Conservation (phyloP, 2,888 invertebrate species). For the Drosophila macrothrix region DNA sequence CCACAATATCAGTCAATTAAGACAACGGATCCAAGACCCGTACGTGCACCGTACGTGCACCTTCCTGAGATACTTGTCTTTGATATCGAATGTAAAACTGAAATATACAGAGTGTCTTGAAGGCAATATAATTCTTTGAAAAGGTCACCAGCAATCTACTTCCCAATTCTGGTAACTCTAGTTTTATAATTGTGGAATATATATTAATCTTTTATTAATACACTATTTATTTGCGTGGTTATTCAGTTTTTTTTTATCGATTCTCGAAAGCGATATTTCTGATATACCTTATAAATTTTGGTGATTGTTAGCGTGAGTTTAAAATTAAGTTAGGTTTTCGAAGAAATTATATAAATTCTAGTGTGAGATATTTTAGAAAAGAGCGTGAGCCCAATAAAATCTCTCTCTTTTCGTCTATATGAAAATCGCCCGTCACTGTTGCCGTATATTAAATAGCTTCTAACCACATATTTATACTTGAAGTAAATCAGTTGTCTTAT, state of each 20-base stretch:
- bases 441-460: neutral
- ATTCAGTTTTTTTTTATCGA: too few relatives aligned
- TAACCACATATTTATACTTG: neutral
- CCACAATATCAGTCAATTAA: neutral
- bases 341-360: neutral
- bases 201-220: neutral
- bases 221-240: too few relatives aligned
- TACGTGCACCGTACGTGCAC: neutral
- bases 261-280: too few relatives aligned
- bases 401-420: neutral
- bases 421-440: neutral
- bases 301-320: neutral
- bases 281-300: neutral
- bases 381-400: neutral
- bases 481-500: neutral
- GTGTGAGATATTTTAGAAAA: neutral
- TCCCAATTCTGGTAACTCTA: too few relatives aligned
- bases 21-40: neutral
- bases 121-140: neutral
- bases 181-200: neutral
- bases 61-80: neutral
- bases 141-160: neutral
- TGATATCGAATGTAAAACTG: neutral
- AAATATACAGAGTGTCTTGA: neutral
- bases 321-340: neutral